Evolutionary conservation across 2,888 invertebrate species (phyloP), one percentile per base, ranked within the genome.

Genomic region (Pollenia labialis): DNA sequence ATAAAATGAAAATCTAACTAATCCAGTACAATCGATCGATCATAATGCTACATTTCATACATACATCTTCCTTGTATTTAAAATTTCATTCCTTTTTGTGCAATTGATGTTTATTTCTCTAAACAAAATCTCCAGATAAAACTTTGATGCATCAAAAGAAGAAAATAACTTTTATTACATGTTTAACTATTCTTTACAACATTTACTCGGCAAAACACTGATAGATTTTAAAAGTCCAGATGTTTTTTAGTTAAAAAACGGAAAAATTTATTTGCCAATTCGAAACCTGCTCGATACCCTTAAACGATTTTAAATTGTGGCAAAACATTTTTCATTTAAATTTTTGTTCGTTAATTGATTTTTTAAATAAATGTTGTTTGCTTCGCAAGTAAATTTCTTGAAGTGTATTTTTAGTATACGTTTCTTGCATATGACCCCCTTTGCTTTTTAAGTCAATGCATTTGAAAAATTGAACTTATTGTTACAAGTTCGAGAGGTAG

Each of bases 21-120:
- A 60, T 74, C 14, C 69, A 75, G 77, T 85, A 77, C 85, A 81
- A 89, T 87, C 88, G 88, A 89, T 88, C 87, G 88, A 88, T 89
- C 87, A 89, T 88, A 88, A 88, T 64, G 32, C 44, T 62, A 72
- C 52, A 60, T 74, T 75, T 66, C 56, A 64, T 23, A 46, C 44
- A 66, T 50, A 23, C 60, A 76, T 72, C 18, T 72, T 44, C 66
- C 58, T 66, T 48, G 69, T 54, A 23, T 75, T 72, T 71, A 40
- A 48, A 64, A 69, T 80, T 80, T 58, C 52, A 50, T 77, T 72
- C 52, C 4, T 68, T 42, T 74, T n/a, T 76, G 52, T 66, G 58
- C 64, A 72, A 71, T 81, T 85, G 85, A 85, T 81, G 81, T 62
- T 48, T 85, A 77, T 85, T 71, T 72, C 75, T 71, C 64, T 77